Conservation (phyloP, 92 coral and sea anemone genomes). For the Micromussa lordhowensis region DNA sequence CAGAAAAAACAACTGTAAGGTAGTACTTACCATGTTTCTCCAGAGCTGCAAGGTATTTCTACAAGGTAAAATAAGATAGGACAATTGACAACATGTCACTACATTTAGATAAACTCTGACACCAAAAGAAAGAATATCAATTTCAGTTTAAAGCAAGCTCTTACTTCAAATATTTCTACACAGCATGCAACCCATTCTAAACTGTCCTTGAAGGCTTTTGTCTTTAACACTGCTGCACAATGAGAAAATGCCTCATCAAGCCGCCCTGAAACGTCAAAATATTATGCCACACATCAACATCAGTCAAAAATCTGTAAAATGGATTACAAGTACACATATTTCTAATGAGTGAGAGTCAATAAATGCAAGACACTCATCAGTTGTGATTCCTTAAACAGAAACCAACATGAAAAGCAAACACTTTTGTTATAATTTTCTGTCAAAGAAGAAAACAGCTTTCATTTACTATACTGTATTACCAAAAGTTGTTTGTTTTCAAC, state of each 20-base stretch:
- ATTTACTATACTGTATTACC: too few relatives aligned
- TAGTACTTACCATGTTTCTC: slow-evolving; percentile 65
- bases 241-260: slow-evolving; percentile 89
- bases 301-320: not conserved
- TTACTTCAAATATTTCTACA: slow-evolving; percentile 87
- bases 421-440: too few relatives aligned
- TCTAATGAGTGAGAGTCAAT: too few relatives aligned
- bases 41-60: slow-evolving; percentile 75
- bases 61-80: not conserved
- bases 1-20: too few relatives aligned
- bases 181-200: slow-evolving; percentile 87
- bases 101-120: not conserved
- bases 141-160: not conserved
- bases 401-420: too few relatives aligned
- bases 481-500: too few relatives aligned
- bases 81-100: not conserved
- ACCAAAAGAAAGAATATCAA: not conserved
- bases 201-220: slow-evolving; percentile 85
- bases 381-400: too few relatives aligned
- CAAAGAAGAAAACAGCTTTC: too few relatives aligned
- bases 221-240: slow-evolving; percentile 86
- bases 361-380: too few relatives aligned
- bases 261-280: slow-evolving; percentile 65
- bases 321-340: not conserved
- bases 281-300: not conserved